Percentiles rank a stretch among this genome's conserved stretches.
phyloP scores from a whole-genome alignment of 2,888 invertebrate species.

The Seira sanloemensis region DNA sequence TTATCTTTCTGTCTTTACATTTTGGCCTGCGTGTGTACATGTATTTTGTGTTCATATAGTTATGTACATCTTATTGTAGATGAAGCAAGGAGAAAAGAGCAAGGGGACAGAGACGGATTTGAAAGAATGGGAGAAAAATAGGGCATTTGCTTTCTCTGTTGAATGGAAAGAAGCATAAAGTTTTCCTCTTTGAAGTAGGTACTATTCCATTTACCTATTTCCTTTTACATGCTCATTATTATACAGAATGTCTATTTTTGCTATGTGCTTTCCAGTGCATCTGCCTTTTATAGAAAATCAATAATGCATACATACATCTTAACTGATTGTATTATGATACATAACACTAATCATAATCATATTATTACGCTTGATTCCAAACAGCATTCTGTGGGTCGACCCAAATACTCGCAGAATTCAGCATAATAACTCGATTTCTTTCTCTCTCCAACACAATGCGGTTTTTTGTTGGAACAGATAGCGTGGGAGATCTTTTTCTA shows the following conservation, averaged over 20 bases:
- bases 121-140: no score
- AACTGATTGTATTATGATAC: not conserved
- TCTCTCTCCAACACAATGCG: not conserved
- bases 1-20: not conserved
- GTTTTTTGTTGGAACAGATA: no score
- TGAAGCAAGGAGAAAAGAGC: not conserved
- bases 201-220: no score
- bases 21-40: not conserved
- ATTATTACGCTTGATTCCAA: not conserved
- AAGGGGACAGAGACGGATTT: no score
- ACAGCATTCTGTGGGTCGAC: not conserved
- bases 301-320: not conserved
- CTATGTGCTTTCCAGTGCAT: no score
- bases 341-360: not conserved
- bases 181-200: no score
- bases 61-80: not conserved
- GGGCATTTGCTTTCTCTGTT: no score
- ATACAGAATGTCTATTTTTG: no score
- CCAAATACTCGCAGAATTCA: not conserved
- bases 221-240: no score
- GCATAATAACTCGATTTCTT: not conserved
- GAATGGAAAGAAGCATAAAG: no score
- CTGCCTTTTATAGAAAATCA: not conserved
- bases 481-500: no score
- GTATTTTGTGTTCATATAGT: not conserved